Evolutionary conservation across 2,888 invertebrate genomes (phyloP), one percentile per base, ranked within the genome.

Genomic region (Suillia variegata): DNA sequence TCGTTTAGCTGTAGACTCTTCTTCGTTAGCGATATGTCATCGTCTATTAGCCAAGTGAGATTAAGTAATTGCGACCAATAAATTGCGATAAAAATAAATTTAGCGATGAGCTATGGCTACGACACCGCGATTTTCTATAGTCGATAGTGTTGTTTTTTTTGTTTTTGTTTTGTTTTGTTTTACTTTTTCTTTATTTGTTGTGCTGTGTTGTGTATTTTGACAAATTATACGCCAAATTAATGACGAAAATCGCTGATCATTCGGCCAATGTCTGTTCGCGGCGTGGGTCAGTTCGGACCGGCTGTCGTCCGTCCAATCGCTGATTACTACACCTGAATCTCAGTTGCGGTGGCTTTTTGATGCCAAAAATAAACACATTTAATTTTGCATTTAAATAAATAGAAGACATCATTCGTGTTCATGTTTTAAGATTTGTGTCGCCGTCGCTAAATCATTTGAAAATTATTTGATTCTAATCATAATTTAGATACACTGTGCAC

Each of bases 41-140:
- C 38, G 56, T 47, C 13, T 47, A 21, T 33, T 48, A 24, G 34
- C 49, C 38, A 49, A 56, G 13, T 26, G 61, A 67, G 73, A 74
- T 74, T 73, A 73, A 71, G 69, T 73, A 71, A 73, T 70, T 71
- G 67, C 65, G 64, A 56, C 33, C n/a, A n/a, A n/a, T 53, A 60
- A n/a, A n/a, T 59, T 56, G 53, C 50, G 31, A 12, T 12, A 31
- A 31, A 31, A 65, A 53, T 63, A 66, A 64, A 67, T 70, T 58
- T 69, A 71, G 61, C 64, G 54, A 66, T 71, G 70, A 66, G 60
- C 66, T 17, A 20, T 17, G 26, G 31, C 15, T 4, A 15, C 42
- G 18, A 15, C 24, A n/a, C 65, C 65, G 56, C 62, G 24, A 51
- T 45, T n/a, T 15, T 45, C 17, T 18, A 5, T 17, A 45, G 2